Conservation (phyloP, 2,797 vertebrate genomes). For the Sebastes hubbsi region DNA sequence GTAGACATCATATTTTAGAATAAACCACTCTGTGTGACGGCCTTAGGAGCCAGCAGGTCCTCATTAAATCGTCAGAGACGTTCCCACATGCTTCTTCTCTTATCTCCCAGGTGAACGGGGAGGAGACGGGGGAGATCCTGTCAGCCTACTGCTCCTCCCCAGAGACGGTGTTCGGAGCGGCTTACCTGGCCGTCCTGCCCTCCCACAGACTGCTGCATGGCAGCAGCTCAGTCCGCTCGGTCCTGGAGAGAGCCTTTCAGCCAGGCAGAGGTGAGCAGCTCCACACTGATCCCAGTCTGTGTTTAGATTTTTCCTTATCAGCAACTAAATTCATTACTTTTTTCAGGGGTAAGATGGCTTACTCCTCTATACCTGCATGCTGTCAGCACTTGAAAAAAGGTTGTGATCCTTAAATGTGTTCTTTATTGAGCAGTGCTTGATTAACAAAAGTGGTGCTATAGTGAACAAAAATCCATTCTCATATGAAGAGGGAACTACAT, state of each 20-base stretch:
- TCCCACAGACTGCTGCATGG: conserved; percentile 89
- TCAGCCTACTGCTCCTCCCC: conserved; percentile 89
- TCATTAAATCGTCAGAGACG: background rate
- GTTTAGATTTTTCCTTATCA: background rate
- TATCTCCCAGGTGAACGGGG: conserved; percentile 84
- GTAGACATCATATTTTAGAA: background rate
- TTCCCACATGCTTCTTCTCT: background rate
- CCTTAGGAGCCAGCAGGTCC: background rate
- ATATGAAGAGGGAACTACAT: background rate
- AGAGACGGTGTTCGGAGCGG: conserved; percentile 91
- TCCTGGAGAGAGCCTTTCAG: conserved; percentile 78
- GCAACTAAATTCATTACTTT: background rate
- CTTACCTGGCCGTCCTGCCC: conserved; percentile 89
- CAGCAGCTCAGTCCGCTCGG: conserved; percentile 81
- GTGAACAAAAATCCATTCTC: background rate
- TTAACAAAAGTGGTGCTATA: background rate
- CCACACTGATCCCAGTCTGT: background rate
- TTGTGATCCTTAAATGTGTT: conserved; percentile 4
- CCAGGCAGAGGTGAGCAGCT: conserved; percentile 83
- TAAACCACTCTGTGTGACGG: background rate
- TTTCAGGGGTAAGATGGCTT: background rate
- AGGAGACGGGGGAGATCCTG: conserved; percentile 87
- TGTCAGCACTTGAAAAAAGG: conserved; percentile 1
- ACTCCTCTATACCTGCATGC: background rate
- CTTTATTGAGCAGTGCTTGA: background rate